Base-by-base conservation (phyloP, 2,888 invertebrate species). In the Cataglyphis livida region DNA sequence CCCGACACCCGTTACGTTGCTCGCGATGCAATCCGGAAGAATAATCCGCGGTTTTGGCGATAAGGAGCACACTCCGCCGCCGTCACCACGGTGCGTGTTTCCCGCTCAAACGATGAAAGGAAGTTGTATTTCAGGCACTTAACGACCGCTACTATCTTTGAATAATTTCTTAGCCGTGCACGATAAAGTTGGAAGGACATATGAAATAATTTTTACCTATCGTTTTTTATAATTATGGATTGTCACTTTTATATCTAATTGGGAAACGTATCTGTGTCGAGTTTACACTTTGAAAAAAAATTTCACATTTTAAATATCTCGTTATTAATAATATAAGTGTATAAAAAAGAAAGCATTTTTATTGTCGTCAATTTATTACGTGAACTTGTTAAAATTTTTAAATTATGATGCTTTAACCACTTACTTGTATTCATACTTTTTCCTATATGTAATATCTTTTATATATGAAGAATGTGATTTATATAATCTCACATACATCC, bases 51-150 rank as follows among this genome's bases (percentile, higher is more conserved):
- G 64, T 54, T 76, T 70, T 44, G 75, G 70, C 68, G 87, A 85
- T 83, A 70, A 83, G 62, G 61, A 64, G 32, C 35, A 35, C 21
- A n/a, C 15, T 32, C 32, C 32, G 41, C 38, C 41, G 35, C 6
- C 48, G 44, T 18, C 18, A 18, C 5, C 18, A 18, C 48, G 71
- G 44, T 44, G 48, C 64, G 21, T 35, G 81, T 81, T 84, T 65
- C 83, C n/a, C 70, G 41, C 7, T 18, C 44, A 12, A 70, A 65
- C 62, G 57, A 65, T 51, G 75, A 62, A 70, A 88, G 90, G 90
- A 90, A 89, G 89, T 89, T 76, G 85, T 90, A 86, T 85, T 82
- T 89, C 83, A 85, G 32, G 25, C 41, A 44, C 70, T 71, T 88
- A 85, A 90, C 89, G 82, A 83, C 74, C 71, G 48, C 57, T 44